Evolutionary conservation across 2,797 vertebrate genomes (phyloP).

Genomic region (Trachurus trachurus): DNA sequence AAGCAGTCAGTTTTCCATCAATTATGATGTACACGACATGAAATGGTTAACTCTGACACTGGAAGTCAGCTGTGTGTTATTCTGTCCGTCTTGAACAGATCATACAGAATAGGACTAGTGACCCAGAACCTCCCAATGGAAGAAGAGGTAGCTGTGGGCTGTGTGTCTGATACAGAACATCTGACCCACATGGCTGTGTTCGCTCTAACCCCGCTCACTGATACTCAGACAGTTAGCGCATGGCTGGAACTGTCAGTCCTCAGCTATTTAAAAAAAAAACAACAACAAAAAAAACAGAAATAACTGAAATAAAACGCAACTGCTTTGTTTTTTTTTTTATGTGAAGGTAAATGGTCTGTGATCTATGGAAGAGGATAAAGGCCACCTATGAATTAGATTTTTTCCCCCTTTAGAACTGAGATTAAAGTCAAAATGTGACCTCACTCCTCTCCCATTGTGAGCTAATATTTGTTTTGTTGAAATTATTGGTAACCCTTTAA

Average conservation of each 20-base stretch:
- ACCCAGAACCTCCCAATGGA: conserved; percentile 78
- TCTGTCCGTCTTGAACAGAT: conserved; percentile 88
- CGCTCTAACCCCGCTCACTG: conserved; percentile 61
- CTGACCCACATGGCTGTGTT: conserved; percentile 54
- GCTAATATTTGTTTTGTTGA: conserved; percentile 23
- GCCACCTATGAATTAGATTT: too few relatives aligned
- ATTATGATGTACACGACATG: conserved; percentile 21
- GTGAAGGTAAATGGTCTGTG: conserved; percentile 18
- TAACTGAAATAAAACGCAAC: conserved; percentile 24
- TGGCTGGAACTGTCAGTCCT: conserved; percentile 67
- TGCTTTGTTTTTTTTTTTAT: conserved; percentile 24
- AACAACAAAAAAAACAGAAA: conserved; percentile 14
- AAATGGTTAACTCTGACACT: conserved; percentile 23
- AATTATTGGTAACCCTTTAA: not conserved
- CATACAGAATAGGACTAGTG: conserved; percentile 88
- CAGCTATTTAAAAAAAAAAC: not conserved
- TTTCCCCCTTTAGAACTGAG: too few relatives aligned
- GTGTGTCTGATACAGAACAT: conserved; percentile 78
- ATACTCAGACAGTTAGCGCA: conserved; percentile 68
- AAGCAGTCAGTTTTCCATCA: not conserved
- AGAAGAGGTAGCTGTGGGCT: conserved; percentile 85
- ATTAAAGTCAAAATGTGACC: too few relatives aligned
- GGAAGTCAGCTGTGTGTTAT: conserved; percentile 71
- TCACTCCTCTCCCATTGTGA: not conserved
- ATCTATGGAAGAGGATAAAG: too few relatives aligned